Evolutionary conservation across 2,113 vertebrate genomes (phyloP).

Genomic region (Athene cunicularia): DNA sequence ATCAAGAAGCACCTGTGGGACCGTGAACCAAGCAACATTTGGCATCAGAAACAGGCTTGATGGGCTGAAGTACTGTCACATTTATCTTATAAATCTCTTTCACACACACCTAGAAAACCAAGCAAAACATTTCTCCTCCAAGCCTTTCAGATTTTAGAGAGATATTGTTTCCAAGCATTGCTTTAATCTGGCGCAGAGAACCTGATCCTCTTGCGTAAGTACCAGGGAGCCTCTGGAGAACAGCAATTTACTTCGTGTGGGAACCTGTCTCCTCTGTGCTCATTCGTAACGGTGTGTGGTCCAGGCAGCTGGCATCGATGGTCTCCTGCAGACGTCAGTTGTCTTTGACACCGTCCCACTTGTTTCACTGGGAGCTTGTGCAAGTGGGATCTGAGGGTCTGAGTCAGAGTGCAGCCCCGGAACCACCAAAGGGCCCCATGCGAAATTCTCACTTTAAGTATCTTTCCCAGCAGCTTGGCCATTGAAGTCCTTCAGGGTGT

Average conservation of each 20-base stretch:
- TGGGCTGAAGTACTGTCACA: not conserved
- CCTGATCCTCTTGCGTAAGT: not conserved
- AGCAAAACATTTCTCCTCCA: not conserved
- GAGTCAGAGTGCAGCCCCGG: not conserved
- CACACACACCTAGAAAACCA: not conserved
- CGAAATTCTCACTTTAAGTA: not conserved
- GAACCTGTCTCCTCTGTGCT: not conserved
- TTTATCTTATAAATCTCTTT: not conserved
- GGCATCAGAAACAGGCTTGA: not conserved
- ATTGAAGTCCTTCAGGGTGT: not conserved
- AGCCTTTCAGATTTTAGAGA: not conserved
- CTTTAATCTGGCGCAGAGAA: not conserved
- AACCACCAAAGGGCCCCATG: not conserved
- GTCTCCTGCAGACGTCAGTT: not conserved
- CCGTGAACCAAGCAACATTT: not conserved
- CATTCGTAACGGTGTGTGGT: fast-evolving
- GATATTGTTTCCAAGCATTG: not conserved
- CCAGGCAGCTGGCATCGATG: not conserved
- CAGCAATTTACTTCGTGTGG: not conserved
- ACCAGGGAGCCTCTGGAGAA: not conserved
- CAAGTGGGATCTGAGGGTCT: not conserved
- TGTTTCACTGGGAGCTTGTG: fast-evolving
- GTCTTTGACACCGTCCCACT: no score
- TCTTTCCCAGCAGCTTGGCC: not conserved
- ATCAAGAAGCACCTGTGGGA: not conserved